A percentile compares a stretch with the other conserved stretches of the same genome.
Conservation (phyloP, 2,113 vertebrate genomes). For the human region GRCh38 chr1:36914001-36914500, state of each 20-base stretch:
- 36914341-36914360: background rate
- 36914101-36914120: background rate
- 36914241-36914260: background rate
- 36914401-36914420: background rate
- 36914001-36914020: background rate
- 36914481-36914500: conserved; percentile 15
- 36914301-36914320: background rate
- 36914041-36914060: background rate
- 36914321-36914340: background rate
- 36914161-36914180: background rate
- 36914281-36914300: background rate
- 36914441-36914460: background rate
- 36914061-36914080: background rate
- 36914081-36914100: background rate
- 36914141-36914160: background rate
- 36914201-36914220: background rate
- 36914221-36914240: background rate
- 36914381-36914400: background rate
- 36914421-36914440: background rate
- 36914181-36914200: background rate
- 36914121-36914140: background rate
- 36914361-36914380: background rate
- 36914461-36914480: conserved; percentile 47
- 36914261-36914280: background rate
- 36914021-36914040: background rate